Conservation (phyloP, 2,113 vertebrate species). For the Rhinolophus sinicus region DNA sequence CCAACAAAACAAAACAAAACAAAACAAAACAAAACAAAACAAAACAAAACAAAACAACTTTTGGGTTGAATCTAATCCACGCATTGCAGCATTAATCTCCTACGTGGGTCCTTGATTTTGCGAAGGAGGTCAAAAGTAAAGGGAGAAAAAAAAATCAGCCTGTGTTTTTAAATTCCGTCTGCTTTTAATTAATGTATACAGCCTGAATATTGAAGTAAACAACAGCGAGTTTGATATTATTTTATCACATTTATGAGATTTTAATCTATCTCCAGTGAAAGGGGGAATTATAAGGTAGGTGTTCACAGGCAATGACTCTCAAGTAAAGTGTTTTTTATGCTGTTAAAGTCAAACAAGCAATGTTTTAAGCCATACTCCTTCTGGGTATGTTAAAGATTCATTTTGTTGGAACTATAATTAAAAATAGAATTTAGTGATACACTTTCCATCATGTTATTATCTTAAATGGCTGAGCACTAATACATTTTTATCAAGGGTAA, state of each 20-base stretch:
- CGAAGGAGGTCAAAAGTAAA: background rate
- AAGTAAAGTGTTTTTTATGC: background rate
- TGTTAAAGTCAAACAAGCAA: background rate
- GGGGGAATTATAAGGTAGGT: background rate
- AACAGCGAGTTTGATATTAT: background rate
- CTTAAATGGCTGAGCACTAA: constrained; percentile 3
- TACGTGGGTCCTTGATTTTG: background rate
- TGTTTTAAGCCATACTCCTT: background rate
- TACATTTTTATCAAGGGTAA: background rate
- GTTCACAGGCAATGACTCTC: background rate
- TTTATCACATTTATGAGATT: background rate
- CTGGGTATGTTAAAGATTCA: background rate
- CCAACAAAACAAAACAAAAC: background rate
- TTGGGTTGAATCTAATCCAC: background rate
- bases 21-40: background rate
- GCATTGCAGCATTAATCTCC: background rate
- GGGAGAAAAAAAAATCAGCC: too few relatives aligned
- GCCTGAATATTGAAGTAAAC: background rate
- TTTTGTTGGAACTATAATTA: constrained; percentile 23
- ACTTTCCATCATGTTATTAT: background rate
- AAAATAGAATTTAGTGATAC: constrained; percentile 20
- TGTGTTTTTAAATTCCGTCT: background rate
- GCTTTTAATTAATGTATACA: background rate
- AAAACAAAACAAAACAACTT: background rate
- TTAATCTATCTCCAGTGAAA: background rate